A percentile compares a stretch with the other conserved stretches of the same genome.
These are phyloP conservation scores for Drosophila robusta DNA, from an alignment of 2,888 invertebrate species.

Conservation along the genomic window DNA sequence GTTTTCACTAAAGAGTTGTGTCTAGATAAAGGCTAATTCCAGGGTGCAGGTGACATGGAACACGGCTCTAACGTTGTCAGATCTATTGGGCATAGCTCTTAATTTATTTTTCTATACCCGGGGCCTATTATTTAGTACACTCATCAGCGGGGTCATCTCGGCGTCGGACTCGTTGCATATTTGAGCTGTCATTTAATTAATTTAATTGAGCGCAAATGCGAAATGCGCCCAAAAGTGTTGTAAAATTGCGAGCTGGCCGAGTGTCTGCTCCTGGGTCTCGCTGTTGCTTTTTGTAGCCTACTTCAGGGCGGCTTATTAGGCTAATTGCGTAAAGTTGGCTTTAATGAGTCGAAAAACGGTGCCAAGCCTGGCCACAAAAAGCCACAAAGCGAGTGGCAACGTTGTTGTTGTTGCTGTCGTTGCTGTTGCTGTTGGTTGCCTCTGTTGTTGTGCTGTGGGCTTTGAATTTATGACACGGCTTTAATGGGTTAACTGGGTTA, in stretches of 20 bases:
- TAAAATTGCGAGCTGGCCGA: conserved; percentile 37
- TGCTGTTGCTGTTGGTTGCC: conserved; percentile 31
- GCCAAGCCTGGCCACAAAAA: conserved; percentile 65
- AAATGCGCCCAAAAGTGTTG: conserved; percentile 69
- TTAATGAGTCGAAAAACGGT: conserved; percentile 78
- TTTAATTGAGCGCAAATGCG: conserved; percentile 73
- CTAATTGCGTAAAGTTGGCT: conserved; percentile 80
- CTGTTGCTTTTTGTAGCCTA: conserved; percentile 44
- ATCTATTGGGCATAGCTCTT: not conserved
- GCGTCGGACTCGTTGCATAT: conserved; percentile 45
- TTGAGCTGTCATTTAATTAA: conserved; percentile 68
- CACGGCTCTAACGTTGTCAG: not conserved
- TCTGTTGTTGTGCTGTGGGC: conserved; percentile 54
- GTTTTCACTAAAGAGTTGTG: no score
- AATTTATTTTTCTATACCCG: conserved; percentile 1
- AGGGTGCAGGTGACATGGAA: no score
- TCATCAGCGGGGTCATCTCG: conserved; percentile 39
- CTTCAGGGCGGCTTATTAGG: conserved; percentile 70
- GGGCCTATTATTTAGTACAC: conserved; percentile 6
- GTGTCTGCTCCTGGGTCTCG: conserved; percentile 14
- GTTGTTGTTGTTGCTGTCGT: conserved; percentile 32
- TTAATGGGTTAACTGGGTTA: conserved; percentile 81
- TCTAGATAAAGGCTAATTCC: no score
- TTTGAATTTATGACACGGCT: conserved; percentile 78
- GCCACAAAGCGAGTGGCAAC: conserved; percentile 54